Conservation (phyloP, 2,113 vertebrate species). For the Tenebrosternarchus preto region DNA sequence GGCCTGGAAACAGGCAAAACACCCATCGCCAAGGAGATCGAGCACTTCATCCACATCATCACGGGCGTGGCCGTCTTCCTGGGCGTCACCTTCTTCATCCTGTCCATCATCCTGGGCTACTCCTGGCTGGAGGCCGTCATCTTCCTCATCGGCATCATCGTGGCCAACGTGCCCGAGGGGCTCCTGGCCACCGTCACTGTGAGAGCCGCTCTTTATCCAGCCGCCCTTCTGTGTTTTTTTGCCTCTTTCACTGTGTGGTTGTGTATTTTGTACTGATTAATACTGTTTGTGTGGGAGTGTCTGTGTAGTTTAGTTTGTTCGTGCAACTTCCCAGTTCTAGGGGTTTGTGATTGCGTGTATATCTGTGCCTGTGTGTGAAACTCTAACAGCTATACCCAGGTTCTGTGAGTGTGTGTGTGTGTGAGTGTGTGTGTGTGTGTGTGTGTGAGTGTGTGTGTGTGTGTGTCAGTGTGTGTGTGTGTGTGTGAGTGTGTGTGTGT, state of each 20-base stretch:
- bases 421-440: too few relatives aligned
- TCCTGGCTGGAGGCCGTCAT: constrained; percentile 89
- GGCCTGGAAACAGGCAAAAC: constrained; percentile 90
- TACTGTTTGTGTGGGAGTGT: not conserved
- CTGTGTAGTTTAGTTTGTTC: too few relatives aligned
- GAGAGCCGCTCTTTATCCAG: constrained; percentile 58
- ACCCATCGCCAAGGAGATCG: constrained; percentile 88
- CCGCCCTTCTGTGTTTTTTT: not conserved
- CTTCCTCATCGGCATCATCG: constrained; percentile 93
- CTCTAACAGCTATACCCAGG: too few relatives aligned
- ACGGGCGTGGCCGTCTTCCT: constrained; percentile 89
- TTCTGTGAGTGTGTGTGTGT: too few relatives aligned
- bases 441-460: not conserved
- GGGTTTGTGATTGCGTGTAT: too few relatives aligned
- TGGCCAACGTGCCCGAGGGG: constrained; percentile 89
- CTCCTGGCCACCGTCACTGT: constrained; percentile 91
- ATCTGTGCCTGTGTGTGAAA: too few relatives aligned
- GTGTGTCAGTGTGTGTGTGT: not conserved
- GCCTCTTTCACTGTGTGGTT: not conserved
- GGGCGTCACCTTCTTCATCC: constrained; percentile 83
- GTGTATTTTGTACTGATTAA: too few relatives aligned
- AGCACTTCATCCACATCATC: constrained; percentile 93
- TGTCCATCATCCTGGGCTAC: constrained; percentile 84
- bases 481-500: too few relatives aligned
- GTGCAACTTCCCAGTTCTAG: too few relatives aligned